phyloP scores from a whole-genome alignment of 2,888 invertebrate genomes.

The Torymus texanus region DNA sequence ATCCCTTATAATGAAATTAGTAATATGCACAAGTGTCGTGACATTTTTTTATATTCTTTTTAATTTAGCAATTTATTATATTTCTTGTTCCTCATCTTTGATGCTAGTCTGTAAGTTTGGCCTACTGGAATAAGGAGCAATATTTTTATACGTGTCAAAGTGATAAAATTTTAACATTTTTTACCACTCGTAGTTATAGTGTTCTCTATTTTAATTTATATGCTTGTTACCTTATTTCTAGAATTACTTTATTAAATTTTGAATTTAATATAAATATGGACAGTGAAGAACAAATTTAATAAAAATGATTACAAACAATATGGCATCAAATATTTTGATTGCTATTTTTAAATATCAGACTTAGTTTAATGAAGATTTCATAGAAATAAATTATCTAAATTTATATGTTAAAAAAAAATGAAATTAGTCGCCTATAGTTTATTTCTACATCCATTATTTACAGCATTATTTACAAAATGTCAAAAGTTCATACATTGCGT shows the following conservation, averaged over 20 bases:
- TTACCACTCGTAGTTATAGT: slow-evolving; percentile 30
- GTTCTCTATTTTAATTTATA: slow-evolving; percentile 46
- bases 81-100: slow-evolving; percentile 46
- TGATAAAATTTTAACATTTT: slow-evolving; percentile 49
- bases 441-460: slow-evolving; percentile 57
- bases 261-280: slow-evolving; percentile 42
- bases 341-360: too few species aligned
- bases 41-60: slow-evolving; percentile 40
- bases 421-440: slow-evolving; percentile 57
- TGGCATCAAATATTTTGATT: too few species aligned
- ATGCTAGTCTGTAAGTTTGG: slow-evolving; percentile 55
- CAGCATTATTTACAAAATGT: slow-evolving; percentile 58
- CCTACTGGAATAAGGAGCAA: slow-evolving; percentile 49
- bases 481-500: slow-evolving; percentile 51
- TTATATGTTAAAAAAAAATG: slow-evolving; percentile 51
- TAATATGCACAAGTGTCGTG: slow-evolving; percentile 35
- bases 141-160: slow-evolving; percentile 51
- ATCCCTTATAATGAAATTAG: slow-evolving; percentile 24
- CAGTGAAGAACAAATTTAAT: slow-evolving; percentile 30
- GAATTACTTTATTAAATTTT: slow-evolving; percentile 43
- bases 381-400: slow-evolving; percentile 21
- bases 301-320: slow-evolving; percentile 6
- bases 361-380: neutral
- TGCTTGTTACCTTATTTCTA: slow-evolving; percentile 34
- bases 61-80: slow-evolving; percentile 44